A percentile compares a stretch with the other conserved stretches of the same genome.
Conservation (phyloP, 2,113 vertebrate genomes). For the Podarcis raffonei region DNA sequence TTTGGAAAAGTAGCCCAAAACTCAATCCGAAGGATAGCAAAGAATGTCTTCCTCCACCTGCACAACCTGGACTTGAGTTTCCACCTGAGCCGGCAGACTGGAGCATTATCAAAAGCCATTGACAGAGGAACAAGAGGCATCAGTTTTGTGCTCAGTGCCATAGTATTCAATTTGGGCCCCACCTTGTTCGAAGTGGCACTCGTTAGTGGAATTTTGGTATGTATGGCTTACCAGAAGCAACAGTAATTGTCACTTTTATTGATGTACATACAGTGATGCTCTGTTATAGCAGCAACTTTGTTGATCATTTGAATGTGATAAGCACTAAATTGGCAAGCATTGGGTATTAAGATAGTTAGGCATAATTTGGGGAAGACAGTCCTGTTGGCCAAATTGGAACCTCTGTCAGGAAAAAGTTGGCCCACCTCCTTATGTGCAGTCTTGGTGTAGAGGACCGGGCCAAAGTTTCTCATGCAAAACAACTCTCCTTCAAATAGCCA, state of each 20-base stretch:
- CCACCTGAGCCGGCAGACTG: constrained; percentile 95
- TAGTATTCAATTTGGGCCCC: constrained; percentile 97
- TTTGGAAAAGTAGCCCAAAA: constrained; percentile 98
- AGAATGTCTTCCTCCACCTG: constrained; percentile 95
- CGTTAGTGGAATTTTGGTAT: constrained; percentile 92
- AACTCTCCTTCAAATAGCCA: neutral
- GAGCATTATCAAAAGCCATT: constrained; percentile 95
- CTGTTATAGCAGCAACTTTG: neutral
- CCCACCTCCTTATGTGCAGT: too few species aligned
- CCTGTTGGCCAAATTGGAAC: too few species aligned
- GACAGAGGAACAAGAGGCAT: constrained; percentile 97
- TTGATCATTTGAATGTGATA: neutral
- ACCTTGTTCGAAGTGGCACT: constrained; percentile 93
- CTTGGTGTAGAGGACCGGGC: neutral
- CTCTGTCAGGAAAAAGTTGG: too few species aligned
- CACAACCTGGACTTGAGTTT: constrained; percentile 95
- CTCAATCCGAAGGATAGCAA: constrained; percentile 95
- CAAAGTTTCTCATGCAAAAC: neutral
- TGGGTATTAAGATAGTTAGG: neutral
- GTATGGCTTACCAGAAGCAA: constrained; percentile 29
- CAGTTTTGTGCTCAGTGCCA: constrained; percentile 94
- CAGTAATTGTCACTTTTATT: neutral
- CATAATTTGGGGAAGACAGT: too few species aligned
- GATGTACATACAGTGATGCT: neutral
- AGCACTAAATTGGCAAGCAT: neutral